A percentile compares a stretch with the other conserved stretches of the same genome.
Evolutionary conservation across 2,113 vertebrate genomes (phyloP).

Genomic region (Zosterops hypoxanthus): DNA sequence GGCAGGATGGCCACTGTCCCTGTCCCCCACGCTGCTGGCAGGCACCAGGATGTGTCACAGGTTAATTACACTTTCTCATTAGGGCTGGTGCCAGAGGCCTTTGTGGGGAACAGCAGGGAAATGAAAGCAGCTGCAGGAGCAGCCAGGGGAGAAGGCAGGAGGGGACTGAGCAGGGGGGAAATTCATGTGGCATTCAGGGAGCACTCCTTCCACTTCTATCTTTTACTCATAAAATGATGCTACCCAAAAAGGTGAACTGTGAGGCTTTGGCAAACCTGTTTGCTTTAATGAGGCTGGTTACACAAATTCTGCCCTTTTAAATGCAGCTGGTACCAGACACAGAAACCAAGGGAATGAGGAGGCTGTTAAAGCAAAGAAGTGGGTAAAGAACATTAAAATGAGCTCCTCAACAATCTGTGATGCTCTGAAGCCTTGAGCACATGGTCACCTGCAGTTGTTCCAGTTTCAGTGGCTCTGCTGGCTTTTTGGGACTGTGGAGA

Average conservation of each 20-base stretch:
- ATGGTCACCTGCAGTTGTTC: neutral
- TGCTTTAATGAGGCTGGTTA: neutral
- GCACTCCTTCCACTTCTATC: neutral
- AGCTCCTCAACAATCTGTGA: neutral
- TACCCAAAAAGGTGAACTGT: fast-evolving
- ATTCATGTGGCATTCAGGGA: neutral
- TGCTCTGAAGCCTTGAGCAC: neutral
- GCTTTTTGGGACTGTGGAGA: fast-evolving
- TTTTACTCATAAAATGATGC: neutral
- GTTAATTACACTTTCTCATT: neutral
- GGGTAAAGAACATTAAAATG: neutral
- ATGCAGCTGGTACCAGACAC: neutral
- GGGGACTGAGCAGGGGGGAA: fast-evolving
- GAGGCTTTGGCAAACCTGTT: neutral
- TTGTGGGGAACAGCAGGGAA: neutral
- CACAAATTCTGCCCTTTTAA: neutral
- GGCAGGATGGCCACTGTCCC: neutral
- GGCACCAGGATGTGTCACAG: neutral
- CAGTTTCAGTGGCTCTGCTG: neutral
- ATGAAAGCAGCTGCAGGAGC: neutral
- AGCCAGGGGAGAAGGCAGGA: neutral
- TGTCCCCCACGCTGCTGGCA: fast-evolving
- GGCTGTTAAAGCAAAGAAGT: neutral
- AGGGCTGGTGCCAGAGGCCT: neutral
- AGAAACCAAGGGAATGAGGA: neutral